Evolutionary conservation across 1,140 invertebrate species (phyloP).

Genomic region (Drosophila kohkoa): DNA sequence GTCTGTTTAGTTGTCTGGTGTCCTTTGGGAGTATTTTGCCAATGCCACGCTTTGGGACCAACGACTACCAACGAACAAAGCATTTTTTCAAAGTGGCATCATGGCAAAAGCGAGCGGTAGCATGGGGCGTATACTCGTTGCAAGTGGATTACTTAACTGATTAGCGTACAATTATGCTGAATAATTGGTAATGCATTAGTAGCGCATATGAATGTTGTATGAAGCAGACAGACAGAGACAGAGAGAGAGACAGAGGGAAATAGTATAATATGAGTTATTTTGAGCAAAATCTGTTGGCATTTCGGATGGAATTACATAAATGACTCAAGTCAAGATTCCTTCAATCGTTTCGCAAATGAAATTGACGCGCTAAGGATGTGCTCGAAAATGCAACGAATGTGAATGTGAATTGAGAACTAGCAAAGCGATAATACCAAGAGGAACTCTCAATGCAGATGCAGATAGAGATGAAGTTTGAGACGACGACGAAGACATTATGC

Average conservation of each 20-base stretch:
- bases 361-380: constrained; percentile 30
- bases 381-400: constrained; percentile 36
- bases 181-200: constrained; percentile 48
- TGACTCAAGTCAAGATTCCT: constrained; percentile 27
- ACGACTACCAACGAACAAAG: background rate
- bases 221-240: background rate
- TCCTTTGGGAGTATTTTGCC: constrained; percentile 28
- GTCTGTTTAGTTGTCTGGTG: constrained; percentile 12
- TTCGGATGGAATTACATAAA: constrained; percentile 37
- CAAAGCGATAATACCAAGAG: constrained; percentile 10
- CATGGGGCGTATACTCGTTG: background rate
- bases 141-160: constrained; percentile 55
- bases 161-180: constrained; percentile 49
- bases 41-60: constrained; percentile 26
- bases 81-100: constrained; percentile 12
- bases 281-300: constrained; percentile 14
- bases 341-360: constrained; percentile 24
- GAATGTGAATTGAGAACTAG: constrained; percentile 31
- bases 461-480: constrained; percentile 12
- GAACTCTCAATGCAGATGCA: constrained; percentile 14
- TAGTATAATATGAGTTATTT: constrained; percentile 19
- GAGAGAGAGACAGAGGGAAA: background rate
- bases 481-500: constrained; percentile 60
- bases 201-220: constrained; percentile 40
- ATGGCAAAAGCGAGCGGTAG: background rate